Evolutionary conservation across 2,888 invertebrate genomes (phyloP).

Genomic region (Calliopum simillimum): DNA sequence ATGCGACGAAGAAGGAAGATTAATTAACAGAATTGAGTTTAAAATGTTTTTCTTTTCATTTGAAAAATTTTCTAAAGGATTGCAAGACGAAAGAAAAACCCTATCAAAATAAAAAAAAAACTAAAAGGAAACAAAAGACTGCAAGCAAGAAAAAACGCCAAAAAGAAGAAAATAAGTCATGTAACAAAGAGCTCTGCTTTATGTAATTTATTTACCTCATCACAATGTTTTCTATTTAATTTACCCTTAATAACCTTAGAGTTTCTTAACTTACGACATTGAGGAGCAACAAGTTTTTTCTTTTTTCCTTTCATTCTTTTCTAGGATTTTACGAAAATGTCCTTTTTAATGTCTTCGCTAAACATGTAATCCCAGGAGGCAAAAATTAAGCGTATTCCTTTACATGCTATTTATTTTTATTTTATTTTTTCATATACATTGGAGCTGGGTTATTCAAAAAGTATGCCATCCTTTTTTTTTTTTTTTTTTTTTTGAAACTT

Average conservation of each 20-base stretch:
- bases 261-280: too few relatives aligned
- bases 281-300: constrained; percentile 1
- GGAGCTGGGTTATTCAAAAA: too few relatives aligned
- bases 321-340: not conserved
- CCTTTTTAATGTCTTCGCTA: not conserved
- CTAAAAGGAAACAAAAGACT: not conserved
- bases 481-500: not conserved
- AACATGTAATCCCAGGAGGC: not conserved
- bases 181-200: too few relatives aligned
- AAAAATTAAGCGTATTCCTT: not conserved
- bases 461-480: not conserved
- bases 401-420: not conserved
- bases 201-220: not conserved
- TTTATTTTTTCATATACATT: not conserved
- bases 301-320: not conserved
- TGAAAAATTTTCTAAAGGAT: not conserved
- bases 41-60: constrained; percentile 29
- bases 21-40: constrained; percentile 58
- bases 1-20: constrained; percentile 50
- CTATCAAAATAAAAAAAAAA: not conserved
- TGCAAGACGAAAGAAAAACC: not conserved
- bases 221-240: not conserved
- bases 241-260: not conserved
- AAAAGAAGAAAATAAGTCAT: not conserved
- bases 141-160: not conserved